Percentiles rank a stretch among this genome's conserved stretches.
These are phyloP conservation scores for Ricordea florida DNA, from an alignment of 92 coral and sea anemone species.

Conservation along the genomic window DNA sequence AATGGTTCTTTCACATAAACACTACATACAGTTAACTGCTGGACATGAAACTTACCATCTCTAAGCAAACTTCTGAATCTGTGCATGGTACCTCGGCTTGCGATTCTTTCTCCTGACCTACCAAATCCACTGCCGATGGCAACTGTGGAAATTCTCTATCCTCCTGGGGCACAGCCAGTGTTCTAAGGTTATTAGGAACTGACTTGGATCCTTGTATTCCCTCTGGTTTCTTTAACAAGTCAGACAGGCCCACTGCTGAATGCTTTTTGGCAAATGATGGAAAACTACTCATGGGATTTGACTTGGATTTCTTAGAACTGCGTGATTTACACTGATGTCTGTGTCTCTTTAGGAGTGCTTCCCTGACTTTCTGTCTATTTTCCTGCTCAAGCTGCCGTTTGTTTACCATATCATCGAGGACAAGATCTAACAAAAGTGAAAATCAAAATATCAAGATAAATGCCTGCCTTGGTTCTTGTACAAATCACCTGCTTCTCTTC, in stretches of 20 bases:
- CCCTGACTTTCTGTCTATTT: slow-evolving; percentile 69
- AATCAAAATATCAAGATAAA: background rate
- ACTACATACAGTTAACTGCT: too few relatives aligned
- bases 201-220: slow-evolving; percentile 42
- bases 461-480: background rate
- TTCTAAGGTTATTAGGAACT: slow-evolving; percentile 61
- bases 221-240: slow-evolving; percentile 9
- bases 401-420: slow-evolving; percentile 91
- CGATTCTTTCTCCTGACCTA: slow-evolving; percentile 60
- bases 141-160: slow-evolving; percentile 68
- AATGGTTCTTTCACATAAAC: too few relatives aligned
- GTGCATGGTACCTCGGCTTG: background rate
- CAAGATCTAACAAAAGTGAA: slow-evolving; percentile 57
- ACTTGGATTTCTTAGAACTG: slow-evolving; percentile 50
- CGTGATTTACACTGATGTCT: slow-evolving; percentile 75
- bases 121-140: slow-evolving; percentile 97
- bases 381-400: slow-evolving; percentile 84
- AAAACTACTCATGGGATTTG: slow-evolving; percentile 48
- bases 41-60: slow-evolving; percentile 50
- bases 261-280: slow-evolving; percentile 50
- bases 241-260: slow-evolving; percentile 39
- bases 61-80: slow-evolving; percentile 38
- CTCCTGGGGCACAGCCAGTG: slow-evolving; percentile 34
- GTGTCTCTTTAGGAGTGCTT: slow-evolving; percentile 73
- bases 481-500: too few relatives aligned